phyloP scores from a whole-genome alignment of 2,888 invertebrate species.

The Urechis unicinctus region DNA sequence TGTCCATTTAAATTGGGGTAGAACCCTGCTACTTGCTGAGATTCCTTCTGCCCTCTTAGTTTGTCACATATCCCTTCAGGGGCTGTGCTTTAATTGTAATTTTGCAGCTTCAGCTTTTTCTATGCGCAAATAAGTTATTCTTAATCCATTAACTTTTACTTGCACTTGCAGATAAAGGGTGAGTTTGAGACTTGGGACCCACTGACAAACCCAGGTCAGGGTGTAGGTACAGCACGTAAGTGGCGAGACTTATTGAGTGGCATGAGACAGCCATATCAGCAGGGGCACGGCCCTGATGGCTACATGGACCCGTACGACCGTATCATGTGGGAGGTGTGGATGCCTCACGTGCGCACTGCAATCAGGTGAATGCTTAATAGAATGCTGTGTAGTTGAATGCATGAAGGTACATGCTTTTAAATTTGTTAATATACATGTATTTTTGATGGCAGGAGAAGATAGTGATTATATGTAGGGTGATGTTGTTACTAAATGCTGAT shows the following conservation, averaged over 20 bases:
- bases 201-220: conserved; percentile 54
- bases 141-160: too few species aligned
- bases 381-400: background rate
- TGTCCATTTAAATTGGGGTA: too few species aligned
- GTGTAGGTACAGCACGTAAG: conserved; percentile 46
- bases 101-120: too few species aligned
- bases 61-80: too few species aligned
- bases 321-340: conserved; percentile 83
- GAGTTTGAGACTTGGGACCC: conserved; percentile 68
- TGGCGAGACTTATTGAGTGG: conserved; percentile 52
- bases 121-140: too few species aligned
- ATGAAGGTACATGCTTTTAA: too few species aligned
- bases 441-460: too few species aligned
- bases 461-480: background rate
- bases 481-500: background rate
- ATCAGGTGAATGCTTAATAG: too few species aligned
- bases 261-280: conserved; percentile 15
- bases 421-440: too few species aligned
- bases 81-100: too few species aligned
- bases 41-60: too few species aligned
- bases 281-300: conserved; percentile 23
- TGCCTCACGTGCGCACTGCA: conserved; percentile 66
- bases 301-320: conserved; percentile 67
- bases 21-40: too few species aligned
- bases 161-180: conserved; percentile 64